phyloP scores from a whole-genome alignment of 2,797 vertebrate species.

The Manis crassicaudata region DNA sequence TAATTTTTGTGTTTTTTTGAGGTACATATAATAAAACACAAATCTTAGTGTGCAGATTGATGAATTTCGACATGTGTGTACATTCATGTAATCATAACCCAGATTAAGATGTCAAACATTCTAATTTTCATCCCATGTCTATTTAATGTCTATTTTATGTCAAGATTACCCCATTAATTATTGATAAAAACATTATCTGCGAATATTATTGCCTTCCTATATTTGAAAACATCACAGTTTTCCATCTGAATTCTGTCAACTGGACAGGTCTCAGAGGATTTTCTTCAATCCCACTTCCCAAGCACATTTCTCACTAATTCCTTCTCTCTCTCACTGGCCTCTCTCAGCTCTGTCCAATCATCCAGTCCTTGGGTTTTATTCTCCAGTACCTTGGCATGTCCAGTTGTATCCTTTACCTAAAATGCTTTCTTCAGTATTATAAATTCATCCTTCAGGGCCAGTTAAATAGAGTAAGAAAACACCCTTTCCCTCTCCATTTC shows the following conservation, averaged over 20 bases:
- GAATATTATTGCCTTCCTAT: neutral
- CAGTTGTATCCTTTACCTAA: neutral
- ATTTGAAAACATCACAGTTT: constrained; percentile 20
- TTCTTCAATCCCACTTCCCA: neutral
- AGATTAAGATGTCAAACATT: too few species aligned
- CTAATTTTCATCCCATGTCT: too few species aligned
- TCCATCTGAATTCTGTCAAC: neutral
- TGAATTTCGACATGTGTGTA: too few species aligned
- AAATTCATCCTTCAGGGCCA: neutral
- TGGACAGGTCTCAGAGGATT: neutral
- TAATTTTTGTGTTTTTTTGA: too few species aligned
- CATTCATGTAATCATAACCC: too few species aligned
- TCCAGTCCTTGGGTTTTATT: neutral
- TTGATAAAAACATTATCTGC: neutral
- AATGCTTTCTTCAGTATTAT: neutral
- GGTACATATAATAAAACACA: too few species aligned
- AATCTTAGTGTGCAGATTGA: too few species aligned
- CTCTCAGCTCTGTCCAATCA: neutral
- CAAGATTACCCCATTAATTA: neutral
- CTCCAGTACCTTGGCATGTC: neutral
- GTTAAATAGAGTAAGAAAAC: neutral
- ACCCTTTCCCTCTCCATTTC: neutral
- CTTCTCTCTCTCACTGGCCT: neutral
- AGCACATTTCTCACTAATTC: neutral
- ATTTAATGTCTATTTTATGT: neutral